Evolutionary conservation across 1,140 invertebrate genomes (phyloP).

Genomic region (Sitophilus oryzae): DNA sequence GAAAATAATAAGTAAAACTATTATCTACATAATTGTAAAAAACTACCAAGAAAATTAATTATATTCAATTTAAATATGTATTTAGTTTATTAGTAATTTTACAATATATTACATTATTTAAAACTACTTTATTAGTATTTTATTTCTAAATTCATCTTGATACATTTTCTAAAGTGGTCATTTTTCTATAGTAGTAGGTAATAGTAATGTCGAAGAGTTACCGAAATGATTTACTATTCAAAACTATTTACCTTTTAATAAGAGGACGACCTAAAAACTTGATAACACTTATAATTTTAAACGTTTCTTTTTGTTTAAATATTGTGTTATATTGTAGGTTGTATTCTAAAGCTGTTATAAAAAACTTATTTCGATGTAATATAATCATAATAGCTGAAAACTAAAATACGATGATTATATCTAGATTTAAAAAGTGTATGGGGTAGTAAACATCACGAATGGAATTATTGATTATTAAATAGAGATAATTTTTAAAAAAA

Average conservation of each 20-base stretch:
- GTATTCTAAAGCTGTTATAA: conserved; percentile 5
- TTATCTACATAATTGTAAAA: too few species aligned
- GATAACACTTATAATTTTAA: too few species aligned
- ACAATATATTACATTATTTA: conserved; percentile 26
- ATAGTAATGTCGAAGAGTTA: too few species aligned
- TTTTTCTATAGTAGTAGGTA: conserved; percentile 24
- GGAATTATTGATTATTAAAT: too few species aligned
- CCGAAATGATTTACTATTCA: too few species aligned
- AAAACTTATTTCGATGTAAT: conserved; percentile 10
- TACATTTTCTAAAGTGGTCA: conserved; percentile 32
- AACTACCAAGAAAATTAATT: too few species aligned
- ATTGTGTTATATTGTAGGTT: too few species aligned
- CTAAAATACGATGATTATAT: not conserved
- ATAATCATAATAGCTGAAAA: not conserved
- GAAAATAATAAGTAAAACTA: too few species aligned
- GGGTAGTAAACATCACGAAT: not conserved
- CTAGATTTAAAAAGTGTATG: not conserved
- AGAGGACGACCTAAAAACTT: too few species aligned
- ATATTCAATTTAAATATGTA: conserved; percentile 2
- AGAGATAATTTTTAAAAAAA: too few species aligned
- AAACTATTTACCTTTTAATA: too few species aligned
- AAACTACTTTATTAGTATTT: conserved; percentile 19
- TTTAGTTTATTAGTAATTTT: conserved; percentile 11
- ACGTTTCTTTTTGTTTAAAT: too few species aligned
- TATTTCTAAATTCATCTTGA: conserved; percentile 18